A percentile compares a stretch with the other conserved stretches of the same genome.
These are phyloP conservation scores for Tympanoctomys barrerae DNA, from an alignment of 2,797 vertebrate genomes.

Conservation along the genomic window DNA sequence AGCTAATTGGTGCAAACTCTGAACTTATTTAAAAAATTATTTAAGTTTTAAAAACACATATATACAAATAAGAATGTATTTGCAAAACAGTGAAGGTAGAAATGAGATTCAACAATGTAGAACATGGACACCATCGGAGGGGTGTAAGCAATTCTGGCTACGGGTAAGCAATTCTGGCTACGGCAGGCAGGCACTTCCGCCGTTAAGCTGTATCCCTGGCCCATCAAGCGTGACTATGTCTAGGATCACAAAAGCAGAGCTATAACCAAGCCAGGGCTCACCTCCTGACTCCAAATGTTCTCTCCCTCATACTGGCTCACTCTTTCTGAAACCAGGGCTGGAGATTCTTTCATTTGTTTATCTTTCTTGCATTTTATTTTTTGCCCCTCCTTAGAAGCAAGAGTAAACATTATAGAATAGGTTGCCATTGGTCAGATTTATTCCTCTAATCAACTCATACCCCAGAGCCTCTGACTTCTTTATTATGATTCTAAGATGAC, in stretches of 20 bases:
- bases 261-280: background rate
- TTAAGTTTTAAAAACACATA: background rate
- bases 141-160: no score
- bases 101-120: background rate
- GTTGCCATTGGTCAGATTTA: background rate
- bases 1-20: background rate
- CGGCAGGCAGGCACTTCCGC: no score
- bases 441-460: background rate
- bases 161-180: background rate
- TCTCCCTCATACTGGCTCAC: background rate
- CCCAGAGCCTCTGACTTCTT: background rate
- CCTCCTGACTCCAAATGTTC: background rate
- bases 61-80: background rate
- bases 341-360: background rate
- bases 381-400: background rate
- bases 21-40: background rate
- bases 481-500: background rate
- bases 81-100: background rate
- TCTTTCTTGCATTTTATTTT: background rate
- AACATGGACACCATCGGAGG: background rate
- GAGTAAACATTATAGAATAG: background rate
- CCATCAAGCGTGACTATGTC: background rate
- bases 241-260: background rate
- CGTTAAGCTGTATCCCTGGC: no score
- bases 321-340: background rate